Evolutionary conservation across 2,888 invertebrate species (phyloP), one percentile per base, ranked within the genome.

Genomic region (Flexamia atlantica): DNA sequence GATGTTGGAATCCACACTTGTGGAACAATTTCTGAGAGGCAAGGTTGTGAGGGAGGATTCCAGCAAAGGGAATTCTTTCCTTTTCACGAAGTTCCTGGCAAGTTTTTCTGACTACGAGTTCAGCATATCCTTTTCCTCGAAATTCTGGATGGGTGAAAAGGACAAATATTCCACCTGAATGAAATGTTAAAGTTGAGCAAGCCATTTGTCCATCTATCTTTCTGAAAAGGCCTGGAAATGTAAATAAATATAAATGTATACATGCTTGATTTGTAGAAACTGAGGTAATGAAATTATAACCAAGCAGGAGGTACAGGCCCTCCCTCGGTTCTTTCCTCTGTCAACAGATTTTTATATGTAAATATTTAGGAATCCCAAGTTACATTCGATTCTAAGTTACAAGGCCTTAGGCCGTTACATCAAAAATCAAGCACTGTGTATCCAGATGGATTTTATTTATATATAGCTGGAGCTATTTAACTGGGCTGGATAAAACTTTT

Each of bases 201-300:
- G 23, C 36, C 23, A 70, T 12, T 17, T 70, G 36, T 0, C 25
- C 40, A 14, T 70, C 70, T 0, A 2, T 40, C 25, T 20, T 40
- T 70, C 70, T 70, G 23, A 70, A 70, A 9, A 70, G 40, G 25
- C 70, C 70, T 70, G 25, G 3, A 30, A 68, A 60, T 12, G n/a
- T n/a, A n/a, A n/a, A n/a, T n/a, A n/a, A n/a, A n/a, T n/a, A n/a
- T n/a, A n/a, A n/a, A 5, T 32, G 10, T 32, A 32, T 70, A 30
- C 14, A 12, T 32, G 30, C 7, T 25, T 60, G 10, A 9, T 60
- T 1, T 60, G 9, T 4, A 7, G 4, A 60, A 60, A 23, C 14
- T 28, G 5, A 20, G 4, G 9, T 17, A 9, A 46, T 46, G n/a
- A n/a, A n/a, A n/a, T n/a, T n/a, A n/a, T n/a, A n/a, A n/a, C n/a